Evolutionary conservation across 1,140 invertebrate genomes (phyloP), one percentile per base, ranked within the genome.

Genomic region (Ectropis grisescens): DNA sequence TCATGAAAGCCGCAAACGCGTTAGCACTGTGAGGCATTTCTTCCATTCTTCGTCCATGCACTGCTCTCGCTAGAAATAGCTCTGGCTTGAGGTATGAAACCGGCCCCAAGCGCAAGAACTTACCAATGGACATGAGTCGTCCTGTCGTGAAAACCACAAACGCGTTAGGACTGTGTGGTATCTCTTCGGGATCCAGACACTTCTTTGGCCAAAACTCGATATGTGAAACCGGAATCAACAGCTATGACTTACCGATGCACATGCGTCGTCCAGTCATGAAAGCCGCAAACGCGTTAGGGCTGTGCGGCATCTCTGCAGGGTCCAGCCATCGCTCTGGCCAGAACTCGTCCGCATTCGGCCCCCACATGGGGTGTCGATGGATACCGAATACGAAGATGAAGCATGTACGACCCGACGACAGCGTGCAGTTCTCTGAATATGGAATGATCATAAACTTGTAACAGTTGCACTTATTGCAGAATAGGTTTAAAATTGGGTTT

Each of bases 301-400:
- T 82, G 13, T 86, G 58, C 9, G 58, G 58, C 1, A 56, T 25
- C 1, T 41, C 31, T 35, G 82, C 82, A 41, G 89, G 87, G 0
- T 83, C 74, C 6, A 85, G 41, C 66, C 91, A 91, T 31, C 88
- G 65, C 11, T 91, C 88, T 0, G 90, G 90, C 58, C 88, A 78
- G 49, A 89, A 92, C 3, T 55, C 48, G n/a, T 67, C 34, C 0
- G 37, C 45, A 31, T 61, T 56, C 6, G 38, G 27, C 6, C 66
- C 62, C 62, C 62, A 65, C 13, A 61, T 43, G 1, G 61, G 48
- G 11, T 72, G 54, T n/a, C 55, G 46, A 25, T 72, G 61, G 5
- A 68, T 45, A 0, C 58, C 64, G 16, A 58, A 66, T 2, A 58
- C 31, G 4, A 59, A 41, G 37, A 64, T 43, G 13, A 58, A 51